Conservation (phyloP, 1,140 invertebrate genomes). For the Epicauta chinensis region DNA sequence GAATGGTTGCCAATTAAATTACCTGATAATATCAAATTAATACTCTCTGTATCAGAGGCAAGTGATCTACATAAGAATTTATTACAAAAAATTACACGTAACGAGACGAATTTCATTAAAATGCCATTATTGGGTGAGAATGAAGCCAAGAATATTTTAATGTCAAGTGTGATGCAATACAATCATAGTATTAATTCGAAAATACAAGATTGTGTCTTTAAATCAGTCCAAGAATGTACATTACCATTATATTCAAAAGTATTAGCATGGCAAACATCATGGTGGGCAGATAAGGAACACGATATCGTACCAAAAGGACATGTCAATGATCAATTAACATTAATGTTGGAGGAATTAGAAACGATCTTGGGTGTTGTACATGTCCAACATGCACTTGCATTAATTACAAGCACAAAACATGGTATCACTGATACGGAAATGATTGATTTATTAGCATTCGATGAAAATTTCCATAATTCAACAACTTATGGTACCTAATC, state of each 20-base stretch:
- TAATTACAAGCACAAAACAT: conserved; percentile 60
- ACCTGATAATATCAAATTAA: conserved; percentile 63
- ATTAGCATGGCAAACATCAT: conserved; percentile 59
- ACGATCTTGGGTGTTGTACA: conserved; percentile 55
- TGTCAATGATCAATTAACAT: conserved; percentile 51
- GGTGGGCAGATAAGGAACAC: conserved; percentile 48
- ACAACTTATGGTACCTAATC: conserved; percentile 59
- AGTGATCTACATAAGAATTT: conserved; percentile 44
- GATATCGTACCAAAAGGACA: conserved; percentile 47
- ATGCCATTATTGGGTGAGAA: conserved; percentile 46
- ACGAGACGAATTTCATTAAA: conserved; percentile 40
- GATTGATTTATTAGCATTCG: conserved; percentile 63
- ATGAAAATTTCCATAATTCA: conserved; percentile 60
- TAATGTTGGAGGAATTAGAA: conserved; percentile 61
- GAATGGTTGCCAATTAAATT: conserved; percentile 64
- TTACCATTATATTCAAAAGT: conserved; percentile 63
- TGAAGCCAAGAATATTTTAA: conserved; percentile 49
- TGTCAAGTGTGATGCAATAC: conserved; percentile 52
- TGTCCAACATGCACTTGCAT: conserved; percentile 53
- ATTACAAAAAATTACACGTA: conserved; percentile 39
- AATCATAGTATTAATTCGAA: conserved; percentile 56
- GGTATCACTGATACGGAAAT: conserved; percentile 70
- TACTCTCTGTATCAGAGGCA: conserved; percentile 61
- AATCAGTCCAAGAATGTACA: conserved; percentile 56
- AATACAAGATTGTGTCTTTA: conserved; percentile 52